A percentile compares a stretch with the other conserved stretches of the same genome.
Evolutionary conservation across 2,113 vertebrate species (phyloP).

Genomic region (Xiphophorus hellerii): DNA sequence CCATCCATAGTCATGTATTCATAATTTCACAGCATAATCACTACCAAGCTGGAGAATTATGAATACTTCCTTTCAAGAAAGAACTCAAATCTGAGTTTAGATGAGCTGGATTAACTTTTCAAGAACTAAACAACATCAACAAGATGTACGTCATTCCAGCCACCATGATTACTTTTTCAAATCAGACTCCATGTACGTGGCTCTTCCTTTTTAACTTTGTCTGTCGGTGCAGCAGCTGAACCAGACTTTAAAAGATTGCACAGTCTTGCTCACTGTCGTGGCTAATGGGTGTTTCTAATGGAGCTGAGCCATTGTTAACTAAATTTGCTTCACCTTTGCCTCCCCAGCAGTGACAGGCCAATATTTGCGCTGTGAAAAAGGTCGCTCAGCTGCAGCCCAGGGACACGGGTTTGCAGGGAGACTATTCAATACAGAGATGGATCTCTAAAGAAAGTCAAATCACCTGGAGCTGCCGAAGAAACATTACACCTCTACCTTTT

Average conservation of each 20-base stretch:
- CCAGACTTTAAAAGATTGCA: neutral
- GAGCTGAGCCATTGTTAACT: neutral
- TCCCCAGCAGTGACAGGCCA: neutral
- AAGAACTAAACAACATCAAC: too few species aligned
- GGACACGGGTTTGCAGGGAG: neutral
- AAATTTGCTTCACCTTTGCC: neutral
- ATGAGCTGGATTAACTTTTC: too few species aligned
- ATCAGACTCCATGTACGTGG: neutral
- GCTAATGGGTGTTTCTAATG: neutral
- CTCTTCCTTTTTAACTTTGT: neutral
- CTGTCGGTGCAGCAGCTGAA: neutral
- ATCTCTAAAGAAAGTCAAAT: neutral
- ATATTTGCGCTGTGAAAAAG: neutral
- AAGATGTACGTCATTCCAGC: too few species aligned
- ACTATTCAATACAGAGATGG: neutral
- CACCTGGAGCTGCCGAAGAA: slow-evolving; percentile 4
- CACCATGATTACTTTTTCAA: too few species aligned
- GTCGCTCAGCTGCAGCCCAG: neutral
- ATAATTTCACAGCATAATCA: too few species aligned
- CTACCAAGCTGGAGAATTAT: too few species aligned
- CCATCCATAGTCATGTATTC: too few species aligned
- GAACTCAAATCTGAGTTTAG: too few species aligned
- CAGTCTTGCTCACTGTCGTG: neutral
- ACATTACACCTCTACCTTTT: slow-evolving; percentile 13
- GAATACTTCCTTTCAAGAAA: too few species aligned